Evolutionary conservation across 2,797 vertebrate genomes (phyloP), one percentile per base, ranked within the genome.

Genomic region (Sebastes reedi): DNA sequence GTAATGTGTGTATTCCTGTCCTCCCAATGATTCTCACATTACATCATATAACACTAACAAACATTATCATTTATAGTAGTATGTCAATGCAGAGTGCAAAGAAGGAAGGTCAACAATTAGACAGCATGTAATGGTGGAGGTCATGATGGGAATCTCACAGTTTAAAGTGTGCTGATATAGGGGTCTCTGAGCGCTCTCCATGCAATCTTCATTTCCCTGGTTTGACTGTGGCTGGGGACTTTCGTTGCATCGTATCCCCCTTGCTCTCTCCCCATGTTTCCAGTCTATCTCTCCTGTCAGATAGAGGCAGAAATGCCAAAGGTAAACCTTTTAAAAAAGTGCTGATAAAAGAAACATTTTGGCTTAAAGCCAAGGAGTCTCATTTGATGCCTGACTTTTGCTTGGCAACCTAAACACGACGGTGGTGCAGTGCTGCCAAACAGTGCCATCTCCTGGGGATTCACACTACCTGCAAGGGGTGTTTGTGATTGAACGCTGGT

Each of bases 371-470:
- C 71, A 74, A 18, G 69, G 30, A 74, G 59, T 68, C 72, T 79
- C 56, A 80, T 76, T 75, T 76, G 62, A 79, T 27, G 67, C 50
- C 73, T 87, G 87, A 70, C 64, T 74, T 82, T 68, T 66, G 24
- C 58, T 81, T 78, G 22, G 74, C 58, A 79, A 34, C 22, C 46
- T 34, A 16, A 71, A 39, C 75, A 74, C 74, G n/a, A 18, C 1
- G 16, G 34, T 29, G 72, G 73, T 42, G 81, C 59, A 80, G 54
- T 30, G 71, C 82, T 88, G 88, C 80, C 82, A 88, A 91, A 92
- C 89, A 93, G 72, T 90, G 94, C 92, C 94, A 77, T 88, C 94
- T 92, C 82, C 89, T 93, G 94, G 91, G 80, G 72, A 73, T 83
- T 75, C 54, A 71, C 72, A 59, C 32, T 24, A 70, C 36, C 80